Base-by-base conservation (phyloP, 2,888 invertebrate genomes). In the Caenorhabditis virilis region DNA sequence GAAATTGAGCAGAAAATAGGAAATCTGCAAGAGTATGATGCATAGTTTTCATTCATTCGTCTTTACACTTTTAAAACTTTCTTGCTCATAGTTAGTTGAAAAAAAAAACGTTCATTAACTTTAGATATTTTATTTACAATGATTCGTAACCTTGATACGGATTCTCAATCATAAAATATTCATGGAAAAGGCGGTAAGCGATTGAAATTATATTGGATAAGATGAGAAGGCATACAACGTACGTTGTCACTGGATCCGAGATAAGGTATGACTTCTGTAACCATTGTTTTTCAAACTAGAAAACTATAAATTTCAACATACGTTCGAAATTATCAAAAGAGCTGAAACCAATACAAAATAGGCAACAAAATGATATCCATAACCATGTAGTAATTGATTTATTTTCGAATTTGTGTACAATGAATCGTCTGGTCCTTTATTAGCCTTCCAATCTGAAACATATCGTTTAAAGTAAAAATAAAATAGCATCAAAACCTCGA, bases 131-230 rank as follows among this genome's bases (percentile, higher is more conserved):
- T 35, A 25, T 25, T 51, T 39, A 69, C 38, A 70, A 26, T 41
- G 62, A 58, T 33, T 70, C 71, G 39, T 71, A 71, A 16, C 68
- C 67, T 27, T 57, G 61, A 36, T 67, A 51, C n/a, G 62, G 60
- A 25, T 61, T 51, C 38, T 71, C 71, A 1, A 71, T 56, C 49
- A 55, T 56, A 39, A 64, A 65, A 49, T 71, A 71, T 22, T 71
- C 71, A 18, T 58, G 52, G 48, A 62, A 71, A 18, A 62, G 48
- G n/a, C 55, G 48, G 22, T 48, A 48, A 11, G 64, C 51, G 9
- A 63, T 64, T 13, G 70, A 60, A 13, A 64, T 47, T 3, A 67
- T 39, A 39, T 71, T 71, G 16, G 58, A 45, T 23, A 65, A 45
- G 18, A 68, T 41, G 15, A 71, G 60, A 20, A 61, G 38, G n/a